A percentile compares a stretch with the other conserved stretches of the same genome.
These are phyloP conservation scores for Odontamblyopus lacepedii DNA, from an alignment of 2,797 vertebrate genomes.

Conservation along the genomic window DNA sequence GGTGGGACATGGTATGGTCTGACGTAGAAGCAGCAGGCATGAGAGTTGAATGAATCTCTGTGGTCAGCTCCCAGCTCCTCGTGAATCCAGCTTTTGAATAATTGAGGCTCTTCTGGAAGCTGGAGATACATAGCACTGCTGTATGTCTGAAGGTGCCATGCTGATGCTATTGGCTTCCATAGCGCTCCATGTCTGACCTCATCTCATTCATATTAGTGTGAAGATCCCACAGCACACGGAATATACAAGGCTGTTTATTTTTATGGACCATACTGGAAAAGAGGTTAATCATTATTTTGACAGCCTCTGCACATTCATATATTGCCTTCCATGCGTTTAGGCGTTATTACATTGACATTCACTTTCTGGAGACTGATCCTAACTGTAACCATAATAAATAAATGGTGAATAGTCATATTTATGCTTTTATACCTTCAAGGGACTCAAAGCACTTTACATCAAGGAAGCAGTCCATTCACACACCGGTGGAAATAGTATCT, in stretches of 20 bases:
- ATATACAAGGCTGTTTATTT: background rate
- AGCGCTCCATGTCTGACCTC: background rate
- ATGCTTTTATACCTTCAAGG: too few relatives aligned
- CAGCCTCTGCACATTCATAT: too few relatives aligned
- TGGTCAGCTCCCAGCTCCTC: constrained; percentile 20
- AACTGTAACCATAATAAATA: too few relatives aligned
- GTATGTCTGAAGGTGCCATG: background rate
- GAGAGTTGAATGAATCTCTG: constrained; percentile 8
- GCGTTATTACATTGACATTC: too few relatives aligned
- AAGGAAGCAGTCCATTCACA: too few relatives aligned
- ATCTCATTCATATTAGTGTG: background rate
- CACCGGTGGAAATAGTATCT: too few relatives aligned
- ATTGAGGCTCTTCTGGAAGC: constrained; percentile 35
- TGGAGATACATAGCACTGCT: background rate
- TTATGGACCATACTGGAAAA: background rate
- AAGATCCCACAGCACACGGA: too few relatives aligned
- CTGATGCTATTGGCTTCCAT: background rate
- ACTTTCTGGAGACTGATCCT: too few relatives aligned
- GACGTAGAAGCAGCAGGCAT: background rate
- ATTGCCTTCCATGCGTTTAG: too few relatives aligned
- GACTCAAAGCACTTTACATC: too few relatives aligned
- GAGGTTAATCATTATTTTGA: too few relatives aligned
- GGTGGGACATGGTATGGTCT: background rate
- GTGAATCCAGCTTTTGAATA: constrained; percentile 38
- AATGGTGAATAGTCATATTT: too few relatives aligned